Evolutionary conservation across 2,888 invertebrate species (phyloP), one percentile per base, ranked within the genome.

Genomic region (Abrostola triplasia): DNA sequence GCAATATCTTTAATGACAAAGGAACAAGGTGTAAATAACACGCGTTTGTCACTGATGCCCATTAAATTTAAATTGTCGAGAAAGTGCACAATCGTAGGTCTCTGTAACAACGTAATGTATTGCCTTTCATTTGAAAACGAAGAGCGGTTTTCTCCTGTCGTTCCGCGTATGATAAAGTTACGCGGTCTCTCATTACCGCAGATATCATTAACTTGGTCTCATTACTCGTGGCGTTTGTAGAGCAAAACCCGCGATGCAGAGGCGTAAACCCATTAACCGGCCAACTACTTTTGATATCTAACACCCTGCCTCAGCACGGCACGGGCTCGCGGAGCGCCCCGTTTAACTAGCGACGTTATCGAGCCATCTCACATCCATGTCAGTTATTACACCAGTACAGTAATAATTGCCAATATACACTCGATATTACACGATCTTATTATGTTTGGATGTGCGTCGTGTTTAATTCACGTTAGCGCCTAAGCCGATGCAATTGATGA

Each of bases 51-150:
- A 81, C 80, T 82, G 82, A 84, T 70, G 73, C 56, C 77, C 70
- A 84, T 87, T 86, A 86, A 86, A 85, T 86, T 84, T 74, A 81
- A 85, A 88, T 84, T 80, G 82, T 64, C 65, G 76, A 80, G 92
- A 92, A 90, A 91, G 90, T 89, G 83, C 72, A 81, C 84, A 87
- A 88, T 86, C 84, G 83, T 78, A 82, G 81, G 75, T 82, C 82
- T 77, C 77, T 83, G 80, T 79, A 82, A 75, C 76, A 84, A 79
- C 71, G 77, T 87, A 84, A 89, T 84, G 86, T 89, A 89, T 90
- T 88, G 83, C 86, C 90, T 92, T 91, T 91, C 91, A 87, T 91
- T 91, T 86, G 90, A 85, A 87, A 89, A 88, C 84, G 86, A 88
- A 88, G 88, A 87, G 84, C 80, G 81, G 77, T 93, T 92, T 24